A percentile compares a stretch with the other conserved stretches of the same genome.
Conservation (phyloP, 2,888 invertebrate species). For the Epistrophe grossulariae region DNA sequence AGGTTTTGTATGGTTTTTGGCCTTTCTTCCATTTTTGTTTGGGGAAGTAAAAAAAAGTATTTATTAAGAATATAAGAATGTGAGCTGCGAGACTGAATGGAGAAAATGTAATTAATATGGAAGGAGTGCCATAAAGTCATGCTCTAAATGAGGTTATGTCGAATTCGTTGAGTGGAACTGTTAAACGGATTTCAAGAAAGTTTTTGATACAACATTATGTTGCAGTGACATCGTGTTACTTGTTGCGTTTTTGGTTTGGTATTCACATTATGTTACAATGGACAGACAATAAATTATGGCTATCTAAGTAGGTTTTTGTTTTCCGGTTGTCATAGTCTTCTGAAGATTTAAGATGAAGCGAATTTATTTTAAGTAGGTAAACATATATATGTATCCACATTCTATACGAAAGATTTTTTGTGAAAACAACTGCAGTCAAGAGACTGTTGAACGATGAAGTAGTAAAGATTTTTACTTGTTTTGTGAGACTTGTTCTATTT, state of each 20-base stretch:
- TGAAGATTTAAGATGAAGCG: not conserved
- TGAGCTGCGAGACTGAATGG: not conserved
- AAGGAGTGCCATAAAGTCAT: conserved; percentile 51
- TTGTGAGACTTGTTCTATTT: too few relatives aligned
- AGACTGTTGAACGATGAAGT: too few relatives aligned
- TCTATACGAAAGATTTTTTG: too few relatives aligned
- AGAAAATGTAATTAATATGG: conserved; percentile 62
- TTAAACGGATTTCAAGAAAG: not conserved
- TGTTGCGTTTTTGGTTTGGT: not conserved
- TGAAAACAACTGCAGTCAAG: too few relatives aligned
- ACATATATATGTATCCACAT: too few relatives aligned
- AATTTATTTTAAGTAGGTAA: too few relatives aligned
- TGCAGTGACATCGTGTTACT: not conserved
- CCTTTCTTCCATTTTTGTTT: not conserved
- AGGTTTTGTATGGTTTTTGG: conserved; percentile 22
- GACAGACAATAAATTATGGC: not conserved
- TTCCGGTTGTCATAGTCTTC: not conserved
- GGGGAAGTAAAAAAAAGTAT: not conserved
- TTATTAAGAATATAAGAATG: not conserved
- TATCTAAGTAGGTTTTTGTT: conserved; percentile 2
- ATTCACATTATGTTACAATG: not conserved
- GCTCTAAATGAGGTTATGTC: conserved; percentile 67
- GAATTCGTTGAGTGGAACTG: conserved; percentile 43
- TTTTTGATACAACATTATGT: not conserved
- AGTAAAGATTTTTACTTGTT: too few relatives aligned